Base-by-base conservation (phyloP, 2,888 invertebrate genomes). In the Dermolepida albohirtum region DNA sequence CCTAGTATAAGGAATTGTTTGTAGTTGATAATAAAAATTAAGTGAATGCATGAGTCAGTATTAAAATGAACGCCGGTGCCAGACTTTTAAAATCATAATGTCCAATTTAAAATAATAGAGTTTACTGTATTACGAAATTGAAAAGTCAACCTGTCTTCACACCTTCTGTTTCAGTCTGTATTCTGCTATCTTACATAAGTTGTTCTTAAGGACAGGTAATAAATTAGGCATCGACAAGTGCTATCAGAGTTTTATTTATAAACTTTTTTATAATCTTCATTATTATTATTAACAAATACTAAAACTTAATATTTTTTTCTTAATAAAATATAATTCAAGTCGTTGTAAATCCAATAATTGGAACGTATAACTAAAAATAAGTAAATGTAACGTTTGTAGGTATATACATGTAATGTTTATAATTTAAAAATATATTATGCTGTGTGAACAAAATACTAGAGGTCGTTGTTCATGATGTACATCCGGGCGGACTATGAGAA, bases 401-500 rank as follows among this genome's bases (percentile, higher is more conserved):
- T 47, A 10, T 34, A 34, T 34, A 34, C n/a, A n/a, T n/a, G n/a
- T n/a, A n/a, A 62, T 62, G 17, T 62, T 47, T 62, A 49, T 62
- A 62, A 62, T 62, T 62, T 62, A 49, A 62, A 62, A 59, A 59
- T 62, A 59, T 59, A 62, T 34, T 34, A 34, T 62, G 27, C 29
- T 29, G 47, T 55, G 55, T 55, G 55, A 55, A 59, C 12, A 66
- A 66, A 66, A 66, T 55, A 52, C 16, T 49, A 49, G 44, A 39
- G 40, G 44, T 57, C 54, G 54, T 57, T 57, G 52, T 57, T 74
- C 76, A 79, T 27, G 78, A 78, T 11, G 77, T 73, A 67, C 79
- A 79, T 40, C 76, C 77, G 12, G 76, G 67, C 2, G 77, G 73
- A 34, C 70, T 74, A 14, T 76, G 76, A 11, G 75, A 69, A 29